Percentiles rank a stretch among this genome's conserved stretches.
Evolutionary conservation across 2,888 invertebrate genomes (phyloP).

Genomic region (Blastobasis adustella): DNA sequence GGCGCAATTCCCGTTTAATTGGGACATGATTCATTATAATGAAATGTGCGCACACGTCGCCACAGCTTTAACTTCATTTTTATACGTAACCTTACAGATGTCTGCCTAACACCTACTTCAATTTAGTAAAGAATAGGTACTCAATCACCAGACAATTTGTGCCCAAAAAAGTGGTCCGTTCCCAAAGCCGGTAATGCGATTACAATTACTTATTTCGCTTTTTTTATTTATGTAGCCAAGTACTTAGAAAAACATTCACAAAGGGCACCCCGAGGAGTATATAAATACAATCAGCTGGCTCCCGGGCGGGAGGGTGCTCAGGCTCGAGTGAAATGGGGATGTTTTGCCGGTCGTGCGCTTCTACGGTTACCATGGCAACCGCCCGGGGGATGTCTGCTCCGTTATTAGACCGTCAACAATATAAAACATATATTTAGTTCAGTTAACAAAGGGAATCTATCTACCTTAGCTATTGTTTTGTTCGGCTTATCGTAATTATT

Average conservation of each 20-base stretch:
- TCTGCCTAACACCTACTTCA: not conserved
- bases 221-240: too few relatives aligned
- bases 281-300: slow-evolving; percentile 55
- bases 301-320: slow-evolving; percentile 35
- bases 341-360: slow-evolving; percentile 28
- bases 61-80: not conserved
- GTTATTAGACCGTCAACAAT: slow-evolving; percentile 13
- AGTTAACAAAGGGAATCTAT: not conserved
- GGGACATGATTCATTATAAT: slow-evolving; percentile 24
- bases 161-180: too few relatives aligned
- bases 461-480: too few relatives aligned
- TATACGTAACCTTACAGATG: slow-evolving; percentile 6
- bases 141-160: not conserved
- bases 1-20: slow-evolving; percentile 32
- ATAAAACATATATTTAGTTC: slow-evolving; percentile 1
- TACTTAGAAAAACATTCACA: not conserved
- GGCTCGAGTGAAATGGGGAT: slow-evolving; percentile 42
- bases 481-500: too few relatives aligned
- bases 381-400: slow-evolving; percentile 33
- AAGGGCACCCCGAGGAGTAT: not conserved
- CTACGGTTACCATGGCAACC: slow-evolving; percentile 41
- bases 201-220: too few relatives aligned
- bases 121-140: not conserved
- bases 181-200: too few relatives aligned
- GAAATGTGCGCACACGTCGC: slow-evolving; percentile 7